These are phyloP conservation scores for Penelope pileata DNA, from an alignment of 2,113 vertebrate species.

Conservation along the genomic window DNA sequence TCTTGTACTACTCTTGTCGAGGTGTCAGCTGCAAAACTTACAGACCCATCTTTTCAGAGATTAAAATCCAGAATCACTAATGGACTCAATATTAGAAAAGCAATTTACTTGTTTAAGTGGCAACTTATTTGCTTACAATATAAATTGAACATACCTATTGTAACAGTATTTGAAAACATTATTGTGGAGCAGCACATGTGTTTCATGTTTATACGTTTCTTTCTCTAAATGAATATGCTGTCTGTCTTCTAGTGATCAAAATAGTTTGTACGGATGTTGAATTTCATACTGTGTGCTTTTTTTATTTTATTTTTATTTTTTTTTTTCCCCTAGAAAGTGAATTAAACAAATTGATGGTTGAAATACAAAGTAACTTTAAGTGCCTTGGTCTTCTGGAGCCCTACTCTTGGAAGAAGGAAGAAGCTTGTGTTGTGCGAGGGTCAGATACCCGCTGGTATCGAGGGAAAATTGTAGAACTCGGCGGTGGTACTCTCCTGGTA, in stretches of 20 bases:
- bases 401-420: constrained; percentile 88
- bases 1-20: background rate
- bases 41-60: background rate
- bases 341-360: constrained; percentile 77
- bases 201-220: background rate
- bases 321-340: constrained; percentile 72
- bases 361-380: constrained; percentile 85
- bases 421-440: constrained; percentile 88
- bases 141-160: background rate
- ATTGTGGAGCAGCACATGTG: background rate
- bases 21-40: background rate
- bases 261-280: background rate
- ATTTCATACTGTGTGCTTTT: background rate
- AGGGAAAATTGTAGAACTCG: constrained; percentile 83
- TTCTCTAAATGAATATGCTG: background rate
- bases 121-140: background rate
- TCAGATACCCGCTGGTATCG: constrained; percentile 90
- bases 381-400: constrained; percentile 82
- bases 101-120: background rate
- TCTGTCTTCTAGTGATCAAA: background rate
- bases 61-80: background rate
- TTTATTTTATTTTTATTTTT: too few relatives aligned
- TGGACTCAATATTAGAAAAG: background rate
- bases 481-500: constrained; percentile 82
- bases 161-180: background rate